phyloP scores from a whole-genome alignment of 2,113 vertebrate genomes.

The Menidia beryllina region DNA sequence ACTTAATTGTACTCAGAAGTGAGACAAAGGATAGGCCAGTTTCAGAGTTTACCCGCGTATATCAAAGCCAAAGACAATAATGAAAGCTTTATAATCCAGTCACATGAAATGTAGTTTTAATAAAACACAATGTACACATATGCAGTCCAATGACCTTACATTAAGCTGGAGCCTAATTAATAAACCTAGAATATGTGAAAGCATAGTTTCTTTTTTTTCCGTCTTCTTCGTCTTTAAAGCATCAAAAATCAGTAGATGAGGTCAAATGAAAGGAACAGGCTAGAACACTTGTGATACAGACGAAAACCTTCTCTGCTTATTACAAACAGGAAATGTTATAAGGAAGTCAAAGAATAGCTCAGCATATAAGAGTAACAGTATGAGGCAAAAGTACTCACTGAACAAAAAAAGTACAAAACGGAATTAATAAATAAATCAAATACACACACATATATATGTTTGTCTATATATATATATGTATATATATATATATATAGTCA shows the following conservation, averaged over 20 bases:
- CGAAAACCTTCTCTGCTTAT: conserved; percentile 71
- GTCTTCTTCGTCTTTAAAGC: conserved; percentile 70
- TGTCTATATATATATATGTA: no score
- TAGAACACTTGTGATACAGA: conserved; percentile 74
- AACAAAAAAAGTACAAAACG: conserved; percentile 84
- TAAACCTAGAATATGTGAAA: conserved; percentile 80
- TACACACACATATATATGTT: conserved; percentile 49
- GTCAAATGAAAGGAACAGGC: conserved; percentile 70
- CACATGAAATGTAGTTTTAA: conserved; percentile 85
- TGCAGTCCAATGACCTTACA: conserved; percentile 85
- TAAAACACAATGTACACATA: conserved; percentile 87
- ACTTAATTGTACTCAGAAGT: conserved; percentile 31
- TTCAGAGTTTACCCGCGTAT: conserved; percentile 60
- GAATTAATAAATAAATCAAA: conserved; percentile 90
- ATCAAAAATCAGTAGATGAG: conserved; percentile 81
- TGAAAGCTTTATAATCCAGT: conserved; percentile 71
- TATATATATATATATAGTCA: no score
- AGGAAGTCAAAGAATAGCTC: conserved; percentile 81
- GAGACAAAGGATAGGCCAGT: conserved; percentile 48
- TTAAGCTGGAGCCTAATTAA: conserved; percentile 80
- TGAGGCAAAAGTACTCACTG: conserved; percentile 79
- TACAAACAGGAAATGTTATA: conserved; percentile 82
- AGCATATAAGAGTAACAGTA: conserved; percentile 81
- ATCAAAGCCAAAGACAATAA: conserved; percentile 65
- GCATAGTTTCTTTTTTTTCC: conserved; percentile 64